Evolutionary conservation across 2,888 invertebrate genomes (phyloP), one percentile per base, ranked within the genome.

Genomic region (Scaptomyza reducta): DNA sequence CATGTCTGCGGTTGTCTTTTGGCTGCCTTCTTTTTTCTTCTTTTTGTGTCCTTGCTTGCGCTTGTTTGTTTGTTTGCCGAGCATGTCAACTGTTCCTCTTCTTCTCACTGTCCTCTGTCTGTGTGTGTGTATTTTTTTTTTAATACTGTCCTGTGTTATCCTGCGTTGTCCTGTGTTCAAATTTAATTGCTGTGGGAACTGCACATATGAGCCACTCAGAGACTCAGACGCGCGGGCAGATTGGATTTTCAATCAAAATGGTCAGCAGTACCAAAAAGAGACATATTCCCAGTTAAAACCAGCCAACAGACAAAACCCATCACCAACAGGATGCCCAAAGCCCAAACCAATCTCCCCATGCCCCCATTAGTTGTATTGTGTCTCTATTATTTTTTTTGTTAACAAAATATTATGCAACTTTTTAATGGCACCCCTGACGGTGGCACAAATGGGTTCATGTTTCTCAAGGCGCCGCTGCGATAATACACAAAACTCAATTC

Each of bases 181-280:
- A 89, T 91, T 90, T 91, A 91, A 91, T 91, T 91, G 90, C 90
- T 91, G 90, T 91, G 91, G 91, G 90, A 91, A 91, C 89, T 85
- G 76, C 87, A 88, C 91, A 91, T 87, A 82, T 91, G 91, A 89
- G 74, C 80, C 77, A 74, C 82, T 84, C 81, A 85, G 79, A 76
- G 79, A 76, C 81, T 58, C 80, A 67, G 68, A 59, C 75, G 38
- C 40, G 62, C 73, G 62, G 57, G 60, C 85, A 85, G 87, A 83
- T 83, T 83, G 82, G 76, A 86, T 87, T 83, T 83, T 83, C 87
- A 85, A 83, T 87, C 85, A 82, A 83, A 85, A 85, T 82, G 82
- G 67, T 74, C 87, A 69, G 71, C 57, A 55, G 64, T 38, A 45
- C 42, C 61, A 73, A 49, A 67, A 13, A 29, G 13, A 14, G 33